Percentiles rank a stretch among this genome's conserved stretches.
phyloP scores from a whole-genome alignment of 2,888 invertebrate genomes.

The Catotricha subobsoleta region DNA sequence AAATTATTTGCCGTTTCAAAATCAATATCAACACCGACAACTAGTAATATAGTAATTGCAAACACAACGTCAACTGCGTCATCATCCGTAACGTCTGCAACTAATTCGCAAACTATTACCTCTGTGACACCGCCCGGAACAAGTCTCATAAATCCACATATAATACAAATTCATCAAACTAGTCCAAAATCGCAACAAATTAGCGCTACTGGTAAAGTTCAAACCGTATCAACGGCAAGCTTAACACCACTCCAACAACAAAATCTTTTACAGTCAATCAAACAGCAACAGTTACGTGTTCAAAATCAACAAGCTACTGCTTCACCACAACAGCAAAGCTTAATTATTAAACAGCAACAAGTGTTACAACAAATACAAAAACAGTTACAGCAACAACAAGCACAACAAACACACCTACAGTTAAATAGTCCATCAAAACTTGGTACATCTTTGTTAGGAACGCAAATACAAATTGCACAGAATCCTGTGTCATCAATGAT shows the following conservation, averaged over 20 bases:
- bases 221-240: constrained; percentile 21
- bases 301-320: constrained; percentile 10
- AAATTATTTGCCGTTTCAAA: constrained; percentile 12
- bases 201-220: constrained; percentile 15
- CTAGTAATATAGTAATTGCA: too few relatives aligned
- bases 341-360: constrained; percentile 4
- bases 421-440: neutral
- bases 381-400: constrained; percentile 6
- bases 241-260: constrained; percentile 25
- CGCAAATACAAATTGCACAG: neutral
- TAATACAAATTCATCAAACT: constrained; percentile 16
- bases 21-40: constrained; percentile 3
- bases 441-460: constrained; percentile 1
- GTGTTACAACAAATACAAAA: constrained; percentile 9
- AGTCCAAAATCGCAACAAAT: constrained; percentile 9
- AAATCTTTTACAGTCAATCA: constrained; percentile 23
- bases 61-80: too few relatives aligned
- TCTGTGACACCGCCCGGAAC: constrained; percentile 7
- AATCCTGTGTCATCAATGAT: too few relatives aligned
- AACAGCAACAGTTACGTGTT: constrained; percentile 16
- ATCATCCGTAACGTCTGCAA: constrained; percentile 4
- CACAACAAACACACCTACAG: constrained; percentile 8
- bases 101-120: constrained; percentile 1
- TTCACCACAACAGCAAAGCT: constrained; percentile 13
- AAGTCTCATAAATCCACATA: constrained; percentile 13